A percentile compares a stretch with the other conserved stretches of the same genome.
Evolutionary conservation across 2,888 invertebrate species (phyloP).

Genomic region (Glyphotaelius pellucidus): DNA sequence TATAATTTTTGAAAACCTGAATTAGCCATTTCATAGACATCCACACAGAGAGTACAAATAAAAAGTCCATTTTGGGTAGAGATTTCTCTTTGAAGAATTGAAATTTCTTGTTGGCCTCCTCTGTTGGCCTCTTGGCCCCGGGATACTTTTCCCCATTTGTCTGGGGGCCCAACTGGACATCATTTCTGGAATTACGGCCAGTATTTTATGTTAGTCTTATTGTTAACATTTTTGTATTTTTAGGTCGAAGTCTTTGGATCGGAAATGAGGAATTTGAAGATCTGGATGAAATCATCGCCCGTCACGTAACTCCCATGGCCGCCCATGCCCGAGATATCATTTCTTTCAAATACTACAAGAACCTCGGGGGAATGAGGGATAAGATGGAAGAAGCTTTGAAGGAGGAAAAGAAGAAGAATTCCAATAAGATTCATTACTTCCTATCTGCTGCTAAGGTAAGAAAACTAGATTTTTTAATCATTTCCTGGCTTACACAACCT

Average conservation of each 20-base stretch:
- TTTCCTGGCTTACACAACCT: too few relatives aligned
- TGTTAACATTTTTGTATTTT: not conserved
- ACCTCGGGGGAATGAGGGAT: conserved; percentile 87
- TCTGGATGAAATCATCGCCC: conserved; percentile 98
- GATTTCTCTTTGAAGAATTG: too few relatives aligned
- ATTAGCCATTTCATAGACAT: too few relatives aligned
- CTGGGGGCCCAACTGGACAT: too few relatives aligned
- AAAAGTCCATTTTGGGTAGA: too few relatives aligned
- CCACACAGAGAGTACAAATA: too few relatives aligned
- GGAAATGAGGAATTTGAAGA: conserved; percentile 97
- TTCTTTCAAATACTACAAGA: conserved; percentile 93
- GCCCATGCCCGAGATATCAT: conserved; percentile 93
- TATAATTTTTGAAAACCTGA: too few relatives aligned
- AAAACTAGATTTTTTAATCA: conserved; percentile 68
- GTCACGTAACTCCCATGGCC: conserved; percentile 98
- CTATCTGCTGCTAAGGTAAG: conserved; percentile 84
- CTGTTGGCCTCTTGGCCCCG: too few relatives aligned
- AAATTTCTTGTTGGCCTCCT: too few relatives aligned
- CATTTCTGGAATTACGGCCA: too few relatives aligned
- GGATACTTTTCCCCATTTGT: too few relatives aligned
- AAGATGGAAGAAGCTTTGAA: conserved; percentile 92
- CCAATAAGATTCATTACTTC: conserved; percentile 93
- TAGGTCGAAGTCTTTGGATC: conserved; percentile 86
- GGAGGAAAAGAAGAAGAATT: conserved; percentile 92
- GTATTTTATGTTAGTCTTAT: not conserved